These are phyloP conservation scores for Hucho hucho DNA, from an alignment of 2,113 vertebrate species.

Conservation along the genomic window DNA sequence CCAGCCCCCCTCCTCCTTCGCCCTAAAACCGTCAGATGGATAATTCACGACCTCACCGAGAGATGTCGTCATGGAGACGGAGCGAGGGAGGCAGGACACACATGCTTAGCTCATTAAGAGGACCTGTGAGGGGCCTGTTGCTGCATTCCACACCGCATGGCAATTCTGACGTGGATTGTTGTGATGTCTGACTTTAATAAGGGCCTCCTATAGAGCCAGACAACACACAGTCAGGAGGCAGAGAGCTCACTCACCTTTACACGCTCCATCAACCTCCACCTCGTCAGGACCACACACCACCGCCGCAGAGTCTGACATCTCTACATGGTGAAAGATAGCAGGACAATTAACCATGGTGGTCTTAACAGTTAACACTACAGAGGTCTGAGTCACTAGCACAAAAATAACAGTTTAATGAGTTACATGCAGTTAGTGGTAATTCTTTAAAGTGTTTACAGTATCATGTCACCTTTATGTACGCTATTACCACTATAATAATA, in stretches of 20 bases:
- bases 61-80: slow-evolving; percentile 38
- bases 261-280: slow-evolving; percentile 58
- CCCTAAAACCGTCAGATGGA: slow-evolving; percentile 23
- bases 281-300: slow-evolving; percentile 63
- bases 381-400: no score
- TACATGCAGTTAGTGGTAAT: no score
- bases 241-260: slow-evolving; percentile 66
- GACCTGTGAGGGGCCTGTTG: slow-evolving; percentile 25
- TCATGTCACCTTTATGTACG: neutral
- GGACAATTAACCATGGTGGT: neutral
- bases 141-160: slow-evolving; percentile 51
- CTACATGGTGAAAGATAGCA: slow-evolving; percentile 45
- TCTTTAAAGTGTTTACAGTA: neutral
- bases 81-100: slow-evolving; percentile 33
- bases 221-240: neutral
- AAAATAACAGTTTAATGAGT: no score
- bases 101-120: slow-evolving; percentile 59
- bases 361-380: neutral
- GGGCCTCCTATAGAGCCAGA: neutral
- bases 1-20: slow-evolving; percentile 11
- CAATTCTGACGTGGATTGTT: slow-evolving; percentile 48
- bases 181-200: slow-evolving; percentile 30
- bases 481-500: neutral
- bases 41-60: slow-evolving; percentile 29
- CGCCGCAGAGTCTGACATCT: slow-evolving; percentile 50